These are phyloP conservation scores for Dipodomys spectabilis DNA, from an alignment of 2,113 vertebrate species.

Conservation along the genomic window DNA sequence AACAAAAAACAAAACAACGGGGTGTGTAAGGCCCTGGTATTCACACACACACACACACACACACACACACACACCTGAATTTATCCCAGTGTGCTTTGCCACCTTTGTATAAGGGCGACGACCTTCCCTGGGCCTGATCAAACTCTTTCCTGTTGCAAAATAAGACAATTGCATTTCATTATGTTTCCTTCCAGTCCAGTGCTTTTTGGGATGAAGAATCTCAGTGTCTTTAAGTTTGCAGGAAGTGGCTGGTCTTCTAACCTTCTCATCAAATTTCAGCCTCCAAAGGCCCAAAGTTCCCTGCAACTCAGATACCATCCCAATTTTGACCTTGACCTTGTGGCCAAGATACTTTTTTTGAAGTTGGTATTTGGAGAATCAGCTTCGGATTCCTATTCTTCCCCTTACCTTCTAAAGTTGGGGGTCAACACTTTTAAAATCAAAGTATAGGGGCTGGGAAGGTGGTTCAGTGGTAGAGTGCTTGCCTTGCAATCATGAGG, in stretches of 20 bases:
- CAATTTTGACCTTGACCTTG: not conserved
- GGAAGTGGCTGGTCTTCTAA: not conserved
- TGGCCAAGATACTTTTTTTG: not conserved
- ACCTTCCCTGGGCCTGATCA: not conserved
- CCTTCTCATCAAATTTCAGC: not conserved
- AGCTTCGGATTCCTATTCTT: conserved; percentile 25
- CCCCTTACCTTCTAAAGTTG: not conserved
- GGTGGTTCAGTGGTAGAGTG: no score
- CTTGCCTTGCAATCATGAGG: no score
- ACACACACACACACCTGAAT: no score
- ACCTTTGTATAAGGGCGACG: not conserved
- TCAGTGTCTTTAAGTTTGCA: not conserved
- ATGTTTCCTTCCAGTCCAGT: not conserved
- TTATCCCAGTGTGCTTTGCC: not conserved
- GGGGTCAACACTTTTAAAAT: not conserved
- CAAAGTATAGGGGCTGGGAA: not conserved
- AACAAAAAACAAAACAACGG: no score
- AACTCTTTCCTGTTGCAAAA: conserved; percentile 15
- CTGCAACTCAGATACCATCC: not conserved
- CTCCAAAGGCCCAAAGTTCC: not conserved
- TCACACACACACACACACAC: no score
- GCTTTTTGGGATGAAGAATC: no score
- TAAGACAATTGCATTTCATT: conserved; percentile 26
- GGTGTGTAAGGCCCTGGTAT: no score
- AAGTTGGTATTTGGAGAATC: not conserved